Conservation (phyloP, 2,113 vertebrate genomes). For the Todiramphus chloris region DNA sequence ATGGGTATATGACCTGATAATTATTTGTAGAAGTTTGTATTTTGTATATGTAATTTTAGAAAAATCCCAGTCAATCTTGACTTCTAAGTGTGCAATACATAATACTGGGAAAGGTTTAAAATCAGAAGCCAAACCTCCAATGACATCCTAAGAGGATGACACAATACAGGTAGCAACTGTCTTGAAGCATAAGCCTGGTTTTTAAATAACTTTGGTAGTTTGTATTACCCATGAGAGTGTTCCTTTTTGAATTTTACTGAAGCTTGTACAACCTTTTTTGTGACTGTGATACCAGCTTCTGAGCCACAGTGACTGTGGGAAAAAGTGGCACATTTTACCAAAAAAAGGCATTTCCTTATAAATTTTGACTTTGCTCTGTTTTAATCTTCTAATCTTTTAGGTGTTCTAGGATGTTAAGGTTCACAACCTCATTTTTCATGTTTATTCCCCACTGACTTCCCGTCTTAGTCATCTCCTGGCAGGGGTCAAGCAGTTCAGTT, state of each 20-base stretch:
- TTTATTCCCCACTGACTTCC: background rate
- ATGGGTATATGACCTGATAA: conserved; percentile 50
- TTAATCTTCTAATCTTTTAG: background rate
- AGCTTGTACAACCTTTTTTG: background rate
- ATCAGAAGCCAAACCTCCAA: background rate
- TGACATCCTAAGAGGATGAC: background rate
- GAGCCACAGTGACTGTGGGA: background rate
- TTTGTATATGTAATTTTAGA: conserved; percentile 27
- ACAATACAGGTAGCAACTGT: background rate
- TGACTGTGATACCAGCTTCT: background rate
- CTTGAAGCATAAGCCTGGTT: accelerated
- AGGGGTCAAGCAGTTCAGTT: background rate
- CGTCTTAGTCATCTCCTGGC: background rate
- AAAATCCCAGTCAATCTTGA: conserved; percentile 13
- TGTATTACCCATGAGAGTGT: background rate
- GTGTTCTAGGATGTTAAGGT: background rate
- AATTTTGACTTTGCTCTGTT: background rate
- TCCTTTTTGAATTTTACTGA: background rate
- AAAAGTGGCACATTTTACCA: background rate
- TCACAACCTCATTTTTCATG: background rate
- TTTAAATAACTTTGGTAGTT: background rate
- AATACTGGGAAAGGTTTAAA: background rate
- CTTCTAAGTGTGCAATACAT: background rate
- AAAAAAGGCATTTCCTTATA: background rate
- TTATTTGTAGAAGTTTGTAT: conserved; percentile 44